Evolutionary conservation across 1,140 invertebrate species (phyloP), one percentile per base, ranked within the genome.

Genomic region (Drosophila melanica): DNA sequence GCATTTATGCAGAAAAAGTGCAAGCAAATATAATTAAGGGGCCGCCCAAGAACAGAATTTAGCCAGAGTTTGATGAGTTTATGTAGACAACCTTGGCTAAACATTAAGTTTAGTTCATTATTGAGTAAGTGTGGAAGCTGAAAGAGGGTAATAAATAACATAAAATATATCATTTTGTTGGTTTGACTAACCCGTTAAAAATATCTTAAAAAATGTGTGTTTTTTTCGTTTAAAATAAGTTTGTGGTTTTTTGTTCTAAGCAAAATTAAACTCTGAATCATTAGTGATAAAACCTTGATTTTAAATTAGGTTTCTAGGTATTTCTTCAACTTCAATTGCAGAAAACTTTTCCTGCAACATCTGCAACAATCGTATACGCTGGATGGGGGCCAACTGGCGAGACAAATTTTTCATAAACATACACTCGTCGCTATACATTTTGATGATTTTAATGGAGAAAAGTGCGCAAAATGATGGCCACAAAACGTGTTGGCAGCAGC

Each of bases 391-490:
- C 7, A 77, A 73, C 53, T 67, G 54, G 69, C 64, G 63, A 67
- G 69, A 72, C 69, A 72, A 72, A 72, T 72, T 67, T 72, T 67
- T 82, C 84, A 87, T 82, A 86, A 86, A 87, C 82, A 86, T 82
- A 85, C 82, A 73, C 79, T 77, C 55, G 79, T 48, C 79, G 82
- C 72, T 72, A 79, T 86, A 87, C 68, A 82, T 86, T 86, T 86
- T 87, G 82, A 86, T 86, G 82, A 79, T 86, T 82, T 86, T 89
- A 86, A 86, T 86, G 81, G 82, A 87, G 82, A 86, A 86, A 86
- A 87, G 78, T 86, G 82, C 70, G 75, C 81, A 81, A 87, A 86
- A 87, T 86, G 81, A 86, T 86, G 81, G 81, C 75, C 81, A 66
- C 79, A 72, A 86, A 86, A 86, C 81, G 81, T 86, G 81, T 77